Base-by-base conservation (phyloP, 1,140 invertebrate genomes). In the Oryctes rhinoceros region DNA sequence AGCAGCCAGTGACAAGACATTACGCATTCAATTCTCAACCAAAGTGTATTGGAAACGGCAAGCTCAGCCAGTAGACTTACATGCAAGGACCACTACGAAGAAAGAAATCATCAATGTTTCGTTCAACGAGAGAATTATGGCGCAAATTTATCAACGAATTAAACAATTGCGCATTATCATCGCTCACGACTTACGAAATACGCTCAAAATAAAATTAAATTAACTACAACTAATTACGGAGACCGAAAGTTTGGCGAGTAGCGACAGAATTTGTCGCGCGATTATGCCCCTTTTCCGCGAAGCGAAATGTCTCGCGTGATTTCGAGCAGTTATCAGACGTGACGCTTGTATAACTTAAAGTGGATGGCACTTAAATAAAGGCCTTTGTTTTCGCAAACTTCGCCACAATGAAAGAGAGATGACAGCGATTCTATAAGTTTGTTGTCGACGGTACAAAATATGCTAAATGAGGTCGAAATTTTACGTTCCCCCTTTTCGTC, bases 351-450 rank as follows among this genome's bases (percentile, higher is more conserved):
- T 39, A 47, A 35, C 39, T 47, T 47, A 48, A 47, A 53, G 75
- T 48, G 39, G 75, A 53, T 77, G 75, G 75, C 75, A 77, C 48
- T 53, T 77, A 20, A 77, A 77, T 77, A 77, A 77, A n/a, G 48
- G 75, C 75, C 15, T 77, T 77, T 77, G 75, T 77, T 77, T 47
- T 20, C 48, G 30, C 18, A 37, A 75, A 47, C 2, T n/a, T 77
- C 39, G 37, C 13, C 75, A 47, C 44, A 53, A 47, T 47, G 44
- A 77, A 53, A 53, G 37, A 77, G 75, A 71, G 65, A 71, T 71
- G 65, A 71, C 65, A 71, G 65, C 24, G 35, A 71, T 71, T 30
- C 65, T 71, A 71, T 71, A 71, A 71, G n/a, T 71, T 71, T 10
- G 65, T 71, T 37, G n/a, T n/a, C n/a, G 65, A 24, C 65, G 65